Conservation (phyloP, 2,113 vertebrate genomes). For the Hymenochirus boettgeri region DNA sequence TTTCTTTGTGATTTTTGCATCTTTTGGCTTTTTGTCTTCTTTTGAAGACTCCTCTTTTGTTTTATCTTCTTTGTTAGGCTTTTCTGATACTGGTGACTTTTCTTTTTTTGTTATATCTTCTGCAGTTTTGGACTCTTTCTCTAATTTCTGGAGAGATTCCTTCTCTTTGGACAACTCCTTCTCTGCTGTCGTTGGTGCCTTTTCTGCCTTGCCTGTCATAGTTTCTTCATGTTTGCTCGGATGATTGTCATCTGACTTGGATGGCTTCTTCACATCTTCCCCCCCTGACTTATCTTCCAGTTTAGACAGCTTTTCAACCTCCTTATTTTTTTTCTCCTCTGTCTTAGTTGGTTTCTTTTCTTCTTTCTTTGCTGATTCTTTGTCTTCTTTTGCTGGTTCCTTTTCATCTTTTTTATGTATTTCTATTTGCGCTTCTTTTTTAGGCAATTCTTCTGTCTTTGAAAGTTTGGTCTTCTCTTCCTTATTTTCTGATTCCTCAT, state of each 20-base stretch:
- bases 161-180: conserved; percentile 47
- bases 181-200: conserved; percentile 39
- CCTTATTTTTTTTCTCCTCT: conserved; percentile 49
- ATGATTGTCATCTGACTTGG: conserved; percentile 11
- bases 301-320: conserved; percentile 52
- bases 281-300: conserved; percentile 53
- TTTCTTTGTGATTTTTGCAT: conserved; percentile 42
- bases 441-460: background rate
- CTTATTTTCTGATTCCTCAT: background rate
- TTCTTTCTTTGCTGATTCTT: conserved; percentile 36
- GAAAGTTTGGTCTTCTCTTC: conserved; percentile 46
- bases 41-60: conserved; percentile 45
- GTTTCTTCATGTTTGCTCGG: conserved; percentile 43
- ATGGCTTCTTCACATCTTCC: conserved; percentile 51
- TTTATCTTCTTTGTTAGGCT: conserved; percentile 49
- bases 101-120: conserved; percentile 41
- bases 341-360: conserved; percentile 10
- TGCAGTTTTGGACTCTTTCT: background rate
- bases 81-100: conserved; percentile 39
- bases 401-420: conserved; percentile 29
- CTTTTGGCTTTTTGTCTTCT: conserved; percentile 59
- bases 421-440: conserved; percentile 4
- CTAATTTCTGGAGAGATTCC: conserved; percentile 36
- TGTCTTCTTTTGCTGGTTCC: conserved; percentile 13
- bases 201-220: conserved; percentile 35